Conservation (phyloP, 23 tunicate genomes). For the Ciona savignyi region DNA sequence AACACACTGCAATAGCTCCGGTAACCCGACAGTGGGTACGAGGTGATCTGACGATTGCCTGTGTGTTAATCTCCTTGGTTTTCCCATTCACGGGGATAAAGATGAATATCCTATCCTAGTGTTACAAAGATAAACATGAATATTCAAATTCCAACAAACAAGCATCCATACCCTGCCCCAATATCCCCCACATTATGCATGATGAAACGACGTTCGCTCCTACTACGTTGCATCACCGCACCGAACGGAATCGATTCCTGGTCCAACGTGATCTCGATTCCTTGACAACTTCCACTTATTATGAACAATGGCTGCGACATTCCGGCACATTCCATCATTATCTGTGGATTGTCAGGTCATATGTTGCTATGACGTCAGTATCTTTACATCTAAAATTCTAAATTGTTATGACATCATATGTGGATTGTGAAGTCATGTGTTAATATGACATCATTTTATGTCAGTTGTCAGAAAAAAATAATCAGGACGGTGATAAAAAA, state of each 20-base stretch:
- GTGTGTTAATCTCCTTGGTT: conserved; percentile 76
- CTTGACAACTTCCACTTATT: conserved; percentile 93
- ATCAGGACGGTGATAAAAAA: background rate
- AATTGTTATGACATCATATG: too few relatives aligned
- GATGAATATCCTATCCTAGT: conserved; percentile 89
- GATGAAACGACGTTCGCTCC: conserved; percentile 51
- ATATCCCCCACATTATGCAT: conserved; percentile 91
- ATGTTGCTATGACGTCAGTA: too few relatives aligned
- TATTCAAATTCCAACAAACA: background rate
- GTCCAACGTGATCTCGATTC: conserved; percentile 75
- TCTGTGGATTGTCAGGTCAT: too few relatives aligned
- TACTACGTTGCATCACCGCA: conserved; percentile 69
- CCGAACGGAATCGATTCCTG: conserved; percentile 98
- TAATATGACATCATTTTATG: too few relatives aligned
- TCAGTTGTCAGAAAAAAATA: background rate
- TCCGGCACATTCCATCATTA: conserved; percentile 96
- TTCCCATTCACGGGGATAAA: conserved; percentile 83
- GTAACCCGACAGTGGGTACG: conserved; percentile 74
- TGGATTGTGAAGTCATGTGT: too few relatives aligned
- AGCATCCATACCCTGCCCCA: conserved; percentile 78
- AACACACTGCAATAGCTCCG: conserved; percentile 43
- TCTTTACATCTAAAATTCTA: background rate
- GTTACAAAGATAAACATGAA: background rate
- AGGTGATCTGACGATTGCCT: conserved; percentile 84
- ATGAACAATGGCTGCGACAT: conserved; percentile 90